Evolutionary conservation across 2,797 vertebrate species (phyloP).

Genomic region (Tragopan temminckii): DNA sequence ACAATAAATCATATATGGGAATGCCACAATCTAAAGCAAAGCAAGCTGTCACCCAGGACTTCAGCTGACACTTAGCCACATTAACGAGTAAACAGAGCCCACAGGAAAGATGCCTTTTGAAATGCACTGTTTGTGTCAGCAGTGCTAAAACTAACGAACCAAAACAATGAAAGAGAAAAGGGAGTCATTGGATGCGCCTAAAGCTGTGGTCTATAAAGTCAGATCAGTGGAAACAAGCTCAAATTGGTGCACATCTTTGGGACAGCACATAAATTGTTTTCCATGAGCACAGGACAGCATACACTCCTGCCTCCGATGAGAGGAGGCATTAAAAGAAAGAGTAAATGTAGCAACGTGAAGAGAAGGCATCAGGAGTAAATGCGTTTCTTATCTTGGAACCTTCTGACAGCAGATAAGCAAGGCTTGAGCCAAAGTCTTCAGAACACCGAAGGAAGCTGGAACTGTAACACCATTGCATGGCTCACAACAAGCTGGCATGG

Average conservation of each 20-base stretch:
- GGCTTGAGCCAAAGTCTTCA: conserved; percentile 47
- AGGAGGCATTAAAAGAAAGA: conserved; percentile 35
- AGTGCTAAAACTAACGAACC: conserved; percentile 61
- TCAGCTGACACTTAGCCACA: conserved; percentile 66
- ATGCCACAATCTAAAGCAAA: conserved; percentile 22
- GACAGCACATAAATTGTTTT: conserved; percentile 27
- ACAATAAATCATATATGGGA: conserved; percentile 52
- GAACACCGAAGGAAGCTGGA: conserved; percentile 59
- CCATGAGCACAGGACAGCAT: not conserved
- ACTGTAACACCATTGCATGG: not conserved
- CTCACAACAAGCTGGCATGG: conserved; percentile 17
- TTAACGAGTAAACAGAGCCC: conserved; percentile 75
- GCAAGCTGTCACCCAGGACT: conserved; percentile 55
- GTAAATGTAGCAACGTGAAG: conserved; percentile 29
- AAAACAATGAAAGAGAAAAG: conserved; percentile 45
- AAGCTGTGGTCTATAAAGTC: conserved; percentile 38
- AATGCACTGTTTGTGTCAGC: conserved; percentile 66
- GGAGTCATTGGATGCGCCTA: conserved; percentile 40
- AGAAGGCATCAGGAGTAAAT: conserved; percentile 34
- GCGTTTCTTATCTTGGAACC: conserved; percentile 63
- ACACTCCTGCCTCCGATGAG: not conserved
- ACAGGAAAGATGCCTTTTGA: conserved; percentile 52
- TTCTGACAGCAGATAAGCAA: conserved; percentile 60
- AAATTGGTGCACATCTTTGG: conserved; percentile 25
- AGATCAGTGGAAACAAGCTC: not conserved